Conservation (phyloP, 2,113 vertebrate species). For the Brevimyrus niger region DNA sequence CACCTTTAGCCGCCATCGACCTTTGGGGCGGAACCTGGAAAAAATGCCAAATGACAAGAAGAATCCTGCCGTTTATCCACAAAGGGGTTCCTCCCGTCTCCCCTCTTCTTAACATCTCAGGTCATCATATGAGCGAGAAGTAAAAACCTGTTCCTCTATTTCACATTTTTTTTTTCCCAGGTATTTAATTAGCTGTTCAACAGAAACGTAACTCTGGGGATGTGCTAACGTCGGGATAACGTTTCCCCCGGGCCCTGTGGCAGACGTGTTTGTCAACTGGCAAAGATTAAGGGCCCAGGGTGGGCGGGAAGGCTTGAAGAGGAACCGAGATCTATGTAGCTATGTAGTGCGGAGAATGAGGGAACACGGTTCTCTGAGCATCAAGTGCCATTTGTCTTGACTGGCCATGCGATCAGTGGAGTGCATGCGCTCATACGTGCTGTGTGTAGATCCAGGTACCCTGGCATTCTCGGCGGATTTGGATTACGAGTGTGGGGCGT, state of each 20-base stretch:
- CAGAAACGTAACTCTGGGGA: not conserved
- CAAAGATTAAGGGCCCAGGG: not conserved
- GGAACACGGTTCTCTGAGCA: not conserved
- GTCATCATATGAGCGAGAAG: slow-evolving; percentile 4
- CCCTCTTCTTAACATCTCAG: not conserved
- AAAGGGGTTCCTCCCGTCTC: not conserved
- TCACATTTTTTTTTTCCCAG: not conserved
- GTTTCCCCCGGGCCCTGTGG: not conserved
- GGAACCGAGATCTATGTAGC: slow-evolving; percentile 11
- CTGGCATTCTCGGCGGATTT: not conserved
- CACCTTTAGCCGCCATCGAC: not conserved
- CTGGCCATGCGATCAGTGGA: slow-evolving; percentile 16
- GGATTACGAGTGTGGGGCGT: not conserved
- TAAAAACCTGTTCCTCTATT: not conserved
- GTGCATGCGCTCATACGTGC: not conserved
- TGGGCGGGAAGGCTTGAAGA: not conserved
- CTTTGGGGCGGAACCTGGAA: not conserved
- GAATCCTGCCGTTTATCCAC: not conserved
- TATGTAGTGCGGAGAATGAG: slow-evolving; percentile 19
- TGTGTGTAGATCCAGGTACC: not conserved
- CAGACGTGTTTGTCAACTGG: not conserved
- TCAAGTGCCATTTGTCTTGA: slow-evolving; percentile 54
- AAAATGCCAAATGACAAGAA: not conserved
- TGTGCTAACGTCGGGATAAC: not conserved
- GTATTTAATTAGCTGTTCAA: not conserved